Evolutionary conservation across 2,797 vertebrate species (phyloP).

Genomic region (Microctenopoma steveboyesi): DNA sequence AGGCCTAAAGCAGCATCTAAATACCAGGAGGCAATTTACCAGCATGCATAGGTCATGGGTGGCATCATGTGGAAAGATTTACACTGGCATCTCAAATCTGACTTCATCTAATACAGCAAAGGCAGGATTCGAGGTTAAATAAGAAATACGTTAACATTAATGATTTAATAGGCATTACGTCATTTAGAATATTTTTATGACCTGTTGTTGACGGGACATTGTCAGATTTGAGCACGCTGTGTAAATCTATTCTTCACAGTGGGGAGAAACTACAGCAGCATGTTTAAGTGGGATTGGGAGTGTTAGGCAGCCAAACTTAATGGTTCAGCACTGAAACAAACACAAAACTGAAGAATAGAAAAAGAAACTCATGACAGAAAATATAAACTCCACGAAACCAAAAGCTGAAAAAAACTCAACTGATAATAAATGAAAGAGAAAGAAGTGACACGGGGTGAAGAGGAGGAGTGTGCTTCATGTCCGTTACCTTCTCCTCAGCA

Average conservation of each 20-base stretch:
- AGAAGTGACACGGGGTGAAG: slow-evolving; percentile 45
- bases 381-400: not conserved
- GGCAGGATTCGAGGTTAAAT: not conserved
- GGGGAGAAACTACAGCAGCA: slow-evolving; percentile 54
- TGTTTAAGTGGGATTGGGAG: slow-evolving; percentile 46
- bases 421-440: slow-evolving; percentile 40
- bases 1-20: slow-evolving; percentile 62
- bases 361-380: slow-evolving; percentile 45
- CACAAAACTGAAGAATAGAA: slow-evolving; percentile 38
- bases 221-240: slow-evolving; percentile 59
- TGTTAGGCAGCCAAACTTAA: slow-evolving; percentile 67
- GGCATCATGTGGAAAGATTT: slow-evolving; percentile 31
- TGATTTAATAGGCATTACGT: no score
- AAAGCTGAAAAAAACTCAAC: slow-evolving; percentile 14
- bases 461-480: slow-evolving; percentile 27
- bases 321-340: slow-evolving; percentile 66
- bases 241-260: slow-evolving; percentile 43
- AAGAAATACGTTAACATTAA: no score
- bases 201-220: not conserved
- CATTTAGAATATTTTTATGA: no score
- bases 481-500: slow-evolving; percentile 87
- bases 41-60: slow-evolving; percentile 60
- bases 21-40: slow-evolving; percentile 36
- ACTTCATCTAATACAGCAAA: slow-evolving; percentile 13
- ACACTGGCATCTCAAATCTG: slow-evolving; percentile 63